Evolutionary conservation across 2,113 vertebrate genomes (phyloP), one percentile per base, ranked within the genome.

Genomic region (Gobio gobio): DNA sequence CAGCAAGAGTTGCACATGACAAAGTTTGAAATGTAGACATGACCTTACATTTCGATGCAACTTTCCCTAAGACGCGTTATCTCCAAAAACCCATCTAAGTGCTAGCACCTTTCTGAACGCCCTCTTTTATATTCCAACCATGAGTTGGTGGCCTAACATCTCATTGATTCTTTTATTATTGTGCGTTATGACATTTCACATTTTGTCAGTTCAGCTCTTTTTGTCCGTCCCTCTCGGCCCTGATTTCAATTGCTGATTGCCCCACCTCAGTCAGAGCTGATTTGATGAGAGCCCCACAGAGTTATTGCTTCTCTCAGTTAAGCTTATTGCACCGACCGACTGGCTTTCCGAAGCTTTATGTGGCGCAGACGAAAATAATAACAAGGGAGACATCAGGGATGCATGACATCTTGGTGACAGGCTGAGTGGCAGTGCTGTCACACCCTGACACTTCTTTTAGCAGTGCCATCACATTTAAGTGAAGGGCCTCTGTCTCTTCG

Each of bases 191-290:
- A 90, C 92, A 92, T 93, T 94, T 92, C 90, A 88, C 88, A 92
- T 93, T 94, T 93, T 91, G 92, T 91, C 90, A 91, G 89, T 89
- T 93, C 92, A 93, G 93, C 93, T 90, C 58, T 85, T 92, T 92
- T 88, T 22, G 73, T 79, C 16, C 22, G n/a, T 64, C 86, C 49
- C 59, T 73, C 61, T 36, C 63, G 66, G 77, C 47, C 85, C 88
- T 92, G 93, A 94, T 94, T 94, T 92, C 91, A 88, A 89, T 91
- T 90, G 91, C 92, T 93, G 92, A 95, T 94, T 94, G 92, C 93
- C 92, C 87, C 61, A 86, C 90, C 89, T 93, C 93, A 91, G 90
- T 89, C 75, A 54, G 68, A 87, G 86, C 86, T 90, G 92, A 94
- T 92, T 92, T 93, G 92, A 94, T 93, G 87, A 93, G 92, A 90